Evolutionary conservation across 2,888 invertebrate species (phyloP).

Genomic region (Heliconius cydno): DNA sequence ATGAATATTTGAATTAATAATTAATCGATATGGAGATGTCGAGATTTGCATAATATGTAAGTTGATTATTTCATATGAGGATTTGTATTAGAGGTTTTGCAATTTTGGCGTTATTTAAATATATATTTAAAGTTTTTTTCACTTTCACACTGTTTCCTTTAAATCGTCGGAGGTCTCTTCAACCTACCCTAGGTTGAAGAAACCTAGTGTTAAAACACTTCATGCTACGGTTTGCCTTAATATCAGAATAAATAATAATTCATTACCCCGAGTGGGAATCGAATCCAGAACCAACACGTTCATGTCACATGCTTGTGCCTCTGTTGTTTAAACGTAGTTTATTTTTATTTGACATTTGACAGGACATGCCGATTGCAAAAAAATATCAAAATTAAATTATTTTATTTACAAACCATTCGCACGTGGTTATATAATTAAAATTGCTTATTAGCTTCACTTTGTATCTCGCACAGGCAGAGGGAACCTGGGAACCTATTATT

Average conservation of each 20-base stretch:
- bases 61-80: not conserved
- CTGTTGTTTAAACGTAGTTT: not conserved
- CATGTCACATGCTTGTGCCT: no score
- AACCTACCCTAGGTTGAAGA: no score
- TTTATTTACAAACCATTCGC: not conserved
- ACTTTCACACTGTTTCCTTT: no score
- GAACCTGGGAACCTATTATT: no score
- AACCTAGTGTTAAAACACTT: no score
- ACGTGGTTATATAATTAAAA: no score
- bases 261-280: no score
- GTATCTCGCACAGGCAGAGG: not conserved
- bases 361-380: not conserved
- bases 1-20: slow-evolving; percentile 5
- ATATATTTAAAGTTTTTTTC: not conserved
- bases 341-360: not conserved
- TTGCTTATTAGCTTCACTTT: not conserved
- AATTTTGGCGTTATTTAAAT: not conserved
- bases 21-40: slow-evolving; percentile 5
- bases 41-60: not conserved
- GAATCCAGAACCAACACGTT: no score
- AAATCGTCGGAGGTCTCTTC: no score
- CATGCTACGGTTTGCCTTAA: no score
- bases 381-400: not conserved
- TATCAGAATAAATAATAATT: no score
- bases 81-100: not conserved